Evolutionary conservation across 2,888 invertebrate genomes (phyloP).

Genomic region (Tinea semifulvella): DNA sequence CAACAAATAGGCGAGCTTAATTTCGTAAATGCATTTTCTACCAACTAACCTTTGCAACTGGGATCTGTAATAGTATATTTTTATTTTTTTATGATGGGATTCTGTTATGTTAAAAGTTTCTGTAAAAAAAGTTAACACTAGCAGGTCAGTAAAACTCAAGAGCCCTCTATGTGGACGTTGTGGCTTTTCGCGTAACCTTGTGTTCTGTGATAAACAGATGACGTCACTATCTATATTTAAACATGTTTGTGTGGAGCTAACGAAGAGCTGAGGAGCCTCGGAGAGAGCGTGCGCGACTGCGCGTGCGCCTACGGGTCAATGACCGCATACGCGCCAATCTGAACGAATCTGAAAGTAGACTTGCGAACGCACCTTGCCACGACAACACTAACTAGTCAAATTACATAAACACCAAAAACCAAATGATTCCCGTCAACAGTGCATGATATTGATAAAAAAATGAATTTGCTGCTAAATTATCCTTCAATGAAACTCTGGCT

Average conservation of each 20-base stretch:
- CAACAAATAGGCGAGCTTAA: too few relatives aligned
- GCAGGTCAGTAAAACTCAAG: constrained; percentile 2
- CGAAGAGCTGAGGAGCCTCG: constrained; percentile 14
- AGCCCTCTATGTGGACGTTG: constrained; percentile 1
- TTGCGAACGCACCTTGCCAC: constrained; percentile 9
- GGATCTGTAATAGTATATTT: too few relatives aligned
- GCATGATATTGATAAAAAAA: too few relatives aligned
- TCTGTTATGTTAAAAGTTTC: too few relatives aligned
- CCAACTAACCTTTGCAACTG: too few relatives aligned
- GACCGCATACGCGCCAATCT: constrained; percentile 36
- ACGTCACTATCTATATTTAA: constrained; percentile 56
- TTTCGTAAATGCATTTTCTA: too few relatives aligned
- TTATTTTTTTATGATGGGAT: too few relatives aligned
- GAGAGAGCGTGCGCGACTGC: constrained; percentile 26
- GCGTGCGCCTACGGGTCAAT: constrained; percentile 51
- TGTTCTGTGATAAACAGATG: constrained; percentile 61
- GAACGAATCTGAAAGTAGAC: constrained; percentile 37
- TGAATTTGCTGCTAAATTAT: too few relatives aligned
- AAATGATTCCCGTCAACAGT: too few relatives aligned
- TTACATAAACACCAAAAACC: too few relatives aligned
- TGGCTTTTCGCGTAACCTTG: constrained; percentile 47
- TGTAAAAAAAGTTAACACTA: too few relatives aligned
- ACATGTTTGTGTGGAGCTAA: constrained; percentile 37
- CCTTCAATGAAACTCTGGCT: too few relatives aligned
- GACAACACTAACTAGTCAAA: constrained; percentile 3